Conservation (phyloP, 2,888 invertebrate species). For the Drosophila yooni region DNA sequence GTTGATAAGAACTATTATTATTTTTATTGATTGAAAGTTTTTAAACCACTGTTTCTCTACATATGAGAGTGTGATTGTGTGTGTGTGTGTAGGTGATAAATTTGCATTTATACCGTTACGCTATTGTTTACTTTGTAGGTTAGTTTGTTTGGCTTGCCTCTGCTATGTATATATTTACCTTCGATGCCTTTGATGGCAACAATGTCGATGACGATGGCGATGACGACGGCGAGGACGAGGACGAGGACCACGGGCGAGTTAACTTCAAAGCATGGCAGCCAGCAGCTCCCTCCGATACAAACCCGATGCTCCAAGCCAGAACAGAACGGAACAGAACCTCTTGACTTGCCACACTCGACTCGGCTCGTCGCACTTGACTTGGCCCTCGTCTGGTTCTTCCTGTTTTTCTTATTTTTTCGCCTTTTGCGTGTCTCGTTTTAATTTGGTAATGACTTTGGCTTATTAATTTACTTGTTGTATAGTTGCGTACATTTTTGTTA, state of each 20-base stretch:
- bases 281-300: constrained; percentile 13
- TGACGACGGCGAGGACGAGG: constrained; percentile 15
- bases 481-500: constrained; percentile 46
- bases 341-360: constrained; percentile 49
- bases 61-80: constrained; percentile 9
- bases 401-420: constrained; percentile 9
- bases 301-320: constrained; percentile 14
- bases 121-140: constrained; percentile 79
- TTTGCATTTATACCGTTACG: constrained; percentile 77
- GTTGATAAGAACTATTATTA: not conserved
- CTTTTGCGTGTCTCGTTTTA: constrained; percentile 75
- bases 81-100: constrained; percentile 58
- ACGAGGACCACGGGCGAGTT: constrained; percentile 43
- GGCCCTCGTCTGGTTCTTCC: constrained; percentile 25
- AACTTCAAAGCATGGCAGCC: constrained; percentile 70
- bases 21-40: not conserved
- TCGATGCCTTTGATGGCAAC: constrained; percentile 65
- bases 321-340: constrained; percentile 26
- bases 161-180: constrained; percentile 68
- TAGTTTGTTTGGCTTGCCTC: constrained; percentile 65
- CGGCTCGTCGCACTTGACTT: constrained; percentile 62
- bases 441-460: constrained; percentile 79
- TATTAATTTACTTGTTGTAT: constrained; percentile 75
- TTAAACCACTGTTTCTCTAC: constrained; percentile 25
- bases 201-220: constrained; percentile 12